Evolutionary conservation across 2,888 invertebrate genomes (phyloP), one percentile per base, ranked within the genome.

Genomic region (Tipula confusa): DNA sequence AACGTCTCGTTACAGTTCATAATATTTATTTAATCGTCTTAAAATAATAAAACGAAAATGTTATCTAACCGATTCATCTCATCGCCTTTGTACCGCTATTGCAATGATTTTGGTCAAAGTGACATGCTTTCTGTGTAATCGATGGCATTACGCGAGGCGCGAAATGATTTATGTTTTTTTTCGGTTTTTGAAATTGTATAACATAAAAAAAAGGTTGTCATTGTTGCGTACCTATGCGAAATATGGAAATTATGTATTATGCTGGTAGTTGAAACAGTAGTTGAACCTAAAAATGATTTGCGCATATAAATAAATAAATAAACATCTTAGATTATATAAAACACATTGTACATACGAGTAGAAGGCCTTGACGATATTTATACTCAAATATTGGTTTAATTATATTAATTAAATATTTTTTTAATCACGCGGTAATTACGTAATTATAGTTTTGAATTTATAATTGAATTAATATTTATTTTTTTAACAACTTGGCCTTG

Each of bases 1-100:
- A 64, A 24, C 24, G 64, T 64, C 64, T 64, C 64, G 64, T 64
- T 64, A 64, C 64, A 64, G 64, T 64, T 64, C 64, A 64, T 64
- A 64, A 64, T 64, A 9, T 18, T 64, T 24, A 64, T n/a, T n/a
- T 24, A 64, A 64, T 18, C 64, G 64, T 64, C 64, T 64, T 24
- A 64, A 64, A 64, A 11, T 64, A 64, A 64, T 64, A 64, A n/a
- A 64, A 64, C 24, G 9, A 64, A 24, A 64, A 64, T 64, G 64
- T 64, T 64, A 24, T 64, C 18, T 24, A 24, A 64, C 64, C 9
- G 18, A 18, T 24, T 38, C 13, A 38, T 38, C 38, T 38, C 38
- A 13, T 13, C n/a, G 38, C 13, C 43, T 43, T 43, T 43, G 15
- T 15, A 43, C 43, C 43, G 15, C 15, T 15, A 15, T 15, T 7